phyloP scores from a whole-genome alignment of 2,888 invertebrate genomes.

The Diarsia dahlii region DNA sequence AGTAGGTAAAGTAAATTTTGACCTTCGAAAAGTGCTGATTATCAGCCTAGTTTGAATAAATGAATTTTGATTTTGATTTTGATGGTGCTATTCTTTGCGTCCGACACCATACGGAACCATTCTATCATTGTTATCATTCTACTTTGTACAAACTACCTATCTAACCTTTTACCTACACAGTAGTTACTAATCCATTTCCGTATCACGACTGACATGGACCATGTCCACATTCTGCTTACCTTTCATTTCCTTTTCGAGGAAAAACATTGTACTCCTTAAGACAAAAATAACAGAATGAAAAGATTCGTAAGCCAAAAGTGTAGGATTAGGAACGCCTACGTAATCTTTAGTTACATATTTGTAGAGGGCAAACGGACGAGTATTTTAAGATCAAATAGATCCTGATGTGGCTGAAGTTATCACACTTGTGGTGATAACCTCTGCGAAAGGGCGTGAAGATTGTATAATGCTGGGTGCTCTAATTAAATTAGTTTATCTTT shows the following conservation, averaged over 20 bases:
- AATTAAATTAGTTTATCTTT: constrained; percentile 43
- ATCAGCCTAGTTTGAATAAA: too few species aligned
- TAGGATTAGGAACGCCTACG: not conserved
- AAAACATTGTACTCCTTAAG: constrained; percentile 17
- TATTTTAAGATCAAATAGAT: constrained; percentile 19
- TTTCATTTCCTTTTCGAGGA: constrained; percentile 37
- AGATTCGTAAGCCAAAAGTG: constrained; percentile 1
- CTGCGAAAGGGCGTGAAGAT: constrained; percentile 23
- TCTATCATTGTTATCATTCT: not conserved
- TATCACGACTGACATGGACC: constrained; percentile 11
- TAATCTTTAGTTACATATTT: constrained; percentile 15
- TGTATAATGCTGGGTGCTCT: constrained; percentile 21
- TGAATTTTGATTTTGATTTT: too few species aligned
- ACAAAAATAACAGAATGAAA: constrained; percentile 17
- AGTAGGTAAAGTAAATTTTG: too few species aligned
- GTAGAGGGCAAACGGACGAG: constrained; percentile 30
- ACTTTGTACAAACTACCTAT: constrained; percentile 5
- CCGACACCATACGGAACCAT: too few species aligned
- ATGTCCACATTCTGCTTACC: constrained; percentile 25
- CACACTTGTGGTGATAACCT: constrained; percentile 47
- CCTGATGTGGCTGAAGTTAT: constrained; percentile 2
- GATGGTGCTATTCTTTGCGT: too few species aligned
- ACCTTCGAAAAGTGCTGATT: too few species aligned
- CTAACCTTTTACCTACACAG: constrained; percentile 10
- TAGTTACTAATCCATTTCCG: constrained; percentile 29